Evolutionary conservation across 2,113 vertebrate genomes (phyloP).

Genomic region (Zosterops pallidus): DNA sequence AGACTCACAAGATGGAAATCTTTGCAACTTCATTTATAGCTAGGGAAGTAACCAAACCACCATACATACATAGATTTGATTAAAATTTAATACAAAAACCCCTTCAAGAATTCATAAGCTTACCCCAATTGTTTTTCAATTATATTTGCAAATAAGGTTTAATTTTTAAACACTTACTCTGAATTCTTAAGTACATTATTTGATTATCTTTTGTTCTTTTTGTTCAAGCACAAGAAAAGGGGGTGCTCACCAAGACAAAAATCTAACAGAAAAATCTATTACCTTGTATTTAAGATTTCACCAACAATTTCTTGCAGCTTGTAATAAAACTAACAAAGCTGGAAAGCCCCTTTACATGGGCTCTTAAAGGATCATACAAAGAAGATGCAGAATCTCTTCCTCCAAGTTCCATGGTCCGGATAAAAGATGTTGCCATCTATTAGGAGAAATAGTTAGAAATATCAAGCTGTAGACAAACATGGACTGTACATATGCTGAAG

Average conservation of each 20-base stretch:
- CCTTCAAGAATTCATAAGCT: background rate
- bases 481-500: background rate
- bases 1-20: background rate
- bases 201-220: background rate
- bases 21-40: background rate
- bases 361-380: conserved; percentile 83
- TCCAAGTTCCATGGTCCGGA: conserved; percentile 88
- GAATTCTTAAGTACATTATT: background rate
- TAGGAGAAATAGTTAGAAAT: conserved; percentile 16
- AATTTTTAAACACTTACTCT: background rate
- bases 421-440: conserved; percentile 85
- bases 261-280: conserved; percentile 15
- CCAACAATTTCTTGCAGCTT: conserved; percentile 90
- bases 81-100: background rate
- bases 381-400: conserved; percentile 87
- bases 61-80: background rate
- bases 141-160: background rate
- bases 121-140: background rate
- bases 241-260: background rate
- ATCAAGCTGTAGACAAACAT: background rate
- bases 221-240: background rate
- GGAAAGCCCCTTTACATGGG: conserved; percentile 86
- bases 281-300: conserved; percentile 88
- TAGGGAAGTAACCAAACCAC: background rate
- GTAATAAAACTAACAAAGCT: conserved; percentile 86